A percentile compares a stretch with the other conserved stretches of the same genome.
Evolutionary conservation across 2,797 vertebrate genomes (phyloP).

Genomic region (Argentina silus): DNA sequence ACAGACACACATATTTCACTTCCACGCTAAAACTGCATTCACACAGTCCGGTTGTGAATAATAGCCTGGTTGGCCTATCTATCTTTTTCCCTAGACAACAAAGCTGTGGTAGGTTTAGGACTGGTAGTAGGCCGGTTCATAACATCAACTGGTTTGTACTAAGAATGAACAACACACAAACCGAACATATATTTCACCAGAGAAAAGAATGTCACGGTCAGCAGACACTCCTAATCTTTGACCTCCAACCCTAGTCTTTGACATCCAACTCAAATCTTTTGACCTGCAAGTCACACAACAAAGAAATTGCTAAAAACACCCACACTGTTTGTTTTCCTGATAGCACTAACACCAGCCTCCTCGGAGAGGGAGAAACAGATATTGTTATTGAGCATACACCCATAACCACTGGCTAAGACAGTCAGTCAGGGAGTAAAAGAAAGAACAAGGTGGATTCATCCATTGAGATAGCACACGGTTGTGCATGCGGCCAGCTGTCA

Average conservation of each 20-base stretch:
- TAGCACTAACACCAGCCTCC: neutral
- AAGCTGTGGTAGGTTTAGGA: no score
- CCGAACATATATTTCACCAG: neutral
- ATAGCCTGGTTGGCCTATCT: no score
- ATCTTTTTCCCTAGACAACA: no score
- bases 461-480: conserved; percentile 20
- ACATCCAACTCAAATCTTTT: no score
- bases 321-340: neutral
- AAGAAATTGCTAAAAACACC: neutral
- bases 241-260: no score
- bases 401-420: conserved; percentile 43
- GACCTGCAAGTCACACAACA: no score
- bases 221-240: neutral
- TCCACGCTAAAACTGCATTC: no score
- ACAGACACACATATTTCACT: no score
- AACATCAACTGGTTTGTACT: neutral
- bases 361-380: neutral
- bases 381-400: neutral
- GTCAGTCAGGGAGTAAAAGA: neutral
- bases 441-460: conserved; percentile 6
- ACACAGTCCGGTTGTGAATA: no score
- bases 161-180: neutral
- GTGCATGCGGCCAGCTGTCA: conserved; percentile 18
- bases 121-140: no score
- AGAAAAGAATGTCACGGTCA: neutral